phyloP scores from a whole-genome alignment of 2,888 invertebrate genomes.

The Hoplodrina ambigua region DNA sequence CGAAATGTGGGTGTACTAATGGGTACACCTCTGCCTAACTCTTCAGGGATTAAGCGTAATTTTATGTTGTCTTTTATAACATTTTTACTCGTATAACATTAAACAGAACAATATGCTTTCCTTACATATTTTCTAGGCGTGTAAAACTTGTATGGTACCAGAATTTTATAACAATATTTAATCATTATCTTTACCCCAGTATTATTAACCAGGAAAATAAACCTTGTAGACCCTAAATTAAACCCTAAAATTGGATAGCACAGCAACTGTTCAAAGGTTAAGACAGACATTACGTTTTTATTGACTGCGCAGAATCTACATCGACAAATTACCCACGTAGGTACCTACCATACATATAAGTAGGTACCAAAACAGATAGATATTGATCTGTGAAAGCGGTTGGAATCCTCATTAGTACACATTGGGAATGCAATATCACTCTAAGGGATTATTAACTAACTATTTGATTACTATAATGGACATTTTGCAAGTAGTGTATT shows the following conservation, averaged over 20 bases:
- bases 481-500: too few species aligned
- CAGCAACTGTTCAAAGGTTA: constrained; percentile 8
- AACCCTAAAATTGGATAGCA: neutral
- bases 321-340: constrained; percentile 31
- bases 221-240: neutral
- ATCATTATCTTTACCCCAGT: neutral
- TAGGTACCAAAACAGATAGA: constrained; percentile 34
- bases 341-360: neutral
- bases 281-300: constrained; percentile 29
- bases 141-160: too few species aligned
- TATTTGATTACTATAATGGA: too few species aligned
- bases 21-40: too few species aligned
- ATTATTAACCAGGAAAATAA: neutral
- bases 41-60: too few species aligned
- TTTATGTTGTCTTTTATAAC: too few species aligned
- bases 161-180: neutral
- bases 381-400: constrained; percentile 44
- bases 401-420: constrained; percentile 43
- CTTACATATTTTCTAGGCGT: too few species aligned
- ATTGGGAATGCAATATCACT: constrained; percentile 31
- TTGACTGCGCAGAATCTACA: constrained; percentile 13
- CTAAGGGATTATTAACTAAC: too few species aligned
- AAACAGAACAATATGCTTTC: too few species aligned
- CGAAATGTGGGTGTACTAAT: too few species aligned
- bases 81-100: too few species aligned